Evolutionary conservation across 1,140 invertebrate species (phyloP), one percentile per base, ranked within the genome.

Genomic region (Nasonia longicornis): DNA sequence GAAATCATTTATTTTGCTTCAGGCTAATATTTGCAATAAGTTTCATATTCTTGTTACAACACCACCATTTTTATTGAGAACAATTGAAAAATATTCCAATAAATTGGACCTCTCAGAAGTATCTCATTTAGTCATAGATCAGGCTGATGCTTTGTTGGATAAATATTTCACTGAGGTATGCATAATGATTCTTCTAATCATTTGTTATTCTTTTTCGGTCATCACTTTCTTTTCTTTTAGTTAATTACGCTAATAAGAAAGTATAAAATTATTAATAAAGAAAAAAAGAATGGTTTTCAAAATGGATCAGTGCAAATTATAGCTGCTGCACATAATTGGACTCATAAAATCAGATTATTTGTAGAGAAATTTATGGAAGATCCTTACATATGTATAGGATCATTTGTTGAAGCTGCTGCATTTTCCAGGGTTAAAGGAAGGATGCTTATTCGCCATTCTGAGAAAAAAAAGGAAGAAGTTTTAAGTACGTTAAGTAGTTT

Each of bases 21-120:
- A 88, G 89, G 80, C 86, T 31, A 79, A 85, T 82, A 86, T 91
- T 22, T 87, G 80, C 10, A 91, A 87, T 75, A 90, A 90, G 22
- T 91, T 90, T 82, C 88, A 91, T 75, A 85, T 91, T 71, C 82
- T 91, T 4, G 81, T 91, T n/a, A 84, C 89, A 8, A 91, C 90
- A 10, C 89, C 90, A 66, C 78, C 84, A 45, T 90, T 85, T 80
- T 83, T 91, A 45, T 20, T 69, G 2, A 83, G 88, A 81, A 86
- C 89, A 10, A 78, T 90, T 26, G 71, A 83, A 31, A 81, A 83
- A 22, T 86, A 86, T 45, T 80, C 82, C 73, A 80, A 84, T 64
- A 73, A 85, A 8, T 58, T 91, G 0, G 86, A 88, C 83, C 86
- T 91, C 2, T 84, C 87, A 35, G 69, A 82, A 69, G 82, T 91